Evolutionary conservation across 2,113 vertebrate species (phyloP), one percentile per base, ranked within the genome.

Genomic region (Indicator maculatus): DNA sequence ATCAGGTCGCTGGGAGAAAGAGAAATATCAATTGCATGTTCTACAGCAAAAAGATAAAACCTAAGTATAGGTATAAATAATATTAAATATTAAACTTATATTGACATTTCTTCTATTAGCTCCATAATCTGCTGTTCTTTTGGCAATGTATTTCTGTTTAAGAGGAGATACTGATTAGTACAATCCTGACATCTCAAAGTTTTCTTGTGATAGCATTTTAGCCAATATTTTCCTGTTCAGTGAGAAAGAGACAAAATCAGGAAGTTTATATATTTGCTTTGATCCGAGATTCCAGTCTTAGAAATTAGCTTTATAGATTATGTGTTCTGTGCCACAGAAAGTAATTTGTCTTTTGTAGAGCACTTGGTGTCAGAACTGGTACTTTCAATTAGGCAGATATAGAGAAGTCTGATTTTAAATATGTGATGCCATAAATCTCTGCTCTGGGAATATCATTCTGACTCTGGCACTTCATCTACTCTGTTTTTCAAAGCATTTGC

Each of bases 371-470:
- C 73, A 71, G 83, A 94, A 96, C 50, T 81, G 31, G 23, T 90
- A 90, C 55, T 53, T 91, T 85, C 73, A 24, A 33, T 69, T 75
- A 92, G 61, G 61, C 17, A 89, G 75, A 69, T 59, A 70, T 6
- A 24, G 26, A 78, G 85, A 97, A 89, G 28, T 58, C 63, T 91
- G 59, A 83, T 93, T 96, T 92, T 85, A 94, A 88, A 94, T 85
- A 75, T 78, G 79, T 70, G 45, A 84, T 64, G 8, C 33, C 63
- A 82, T 86, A 95, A 86, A 89, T 84, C 66, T 12, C 45, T 24
- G 50, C 31, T 72, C 30, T 72, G 16, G 21, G 38, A 95, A 52
- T 70, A 79, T 53, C 66, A 45, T 15, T 11, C 52, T 86, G 63
- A 21, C 38, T 30, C 20, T 70, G 63, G 36, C 20, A 61, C 9